These are phyloP conservation scores for Plutella xylostella DNA, from an alignment of 2,888 invertebrate species.

Conservation along the genomic window DNA sequence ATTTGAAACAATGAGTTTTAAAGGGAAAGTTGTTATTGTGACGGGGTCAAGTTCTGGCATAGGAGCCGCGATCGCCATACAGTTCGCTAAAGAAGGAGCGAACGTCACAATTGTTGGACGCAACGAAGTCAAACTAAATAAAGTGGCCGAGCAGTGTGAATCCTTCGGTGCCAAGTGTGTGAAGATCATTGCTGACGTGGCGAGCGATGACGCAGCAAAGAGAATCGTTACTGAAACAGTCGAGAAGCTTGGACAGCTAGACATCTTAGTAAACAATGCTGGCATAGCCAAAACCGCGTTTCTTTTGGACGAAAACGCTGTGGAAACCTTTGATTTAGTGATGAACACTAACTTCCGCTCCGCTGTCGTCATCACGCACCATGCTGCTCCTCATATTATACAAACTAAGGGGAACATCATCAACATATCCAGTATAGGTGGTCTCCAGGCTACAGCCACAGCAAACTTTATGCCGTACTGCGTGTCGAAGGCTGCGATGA, in stretches of 20 bases:
- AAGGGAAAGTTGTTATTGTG: conserved; percentile 63
- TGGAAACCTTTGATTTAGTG: conserved; percentile 5
- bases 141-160: conserved; percentile 40
- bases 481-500: conserved; percentile 78
- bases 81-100: conserved; percentile 72
- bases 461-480: conserved; percentile 47
- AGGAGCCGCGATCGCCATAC: conserved; percentile 72
- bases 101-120: conserved; percentile 72
- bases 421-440: conserved; percentile 18
- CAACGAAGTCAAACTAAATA: conserved; percentile 71
- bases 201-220: conserved; percentile 7
- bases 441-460: conserved; percentile 11
- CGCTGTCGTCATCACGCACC: conserved; percentile 7
- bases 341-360: conserved; percentile 6
- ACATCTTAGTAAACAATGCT: conserved; percentile 14
- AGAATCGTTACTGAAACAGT: conserved; percentile 9
- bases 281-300: neutral
- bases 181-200: conserved; percentile 7
- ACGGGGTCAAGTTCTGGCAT: conserved; percentile 78
- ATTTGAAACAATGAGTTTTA: conserved; percentile 46
- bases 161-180: neutral
- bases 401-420: conserved; percentile 20
- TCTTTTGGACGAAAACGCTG: neutral
- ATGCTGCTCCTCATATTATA: conserved; percentile 15
- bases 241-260: conserved; percentile 4